These are phyloP conservation scores for Sinodicranocentrus sp. DNA, from an alignment of 2,888 invertebrate genomes.

Conservation along the genomic window DNA sequence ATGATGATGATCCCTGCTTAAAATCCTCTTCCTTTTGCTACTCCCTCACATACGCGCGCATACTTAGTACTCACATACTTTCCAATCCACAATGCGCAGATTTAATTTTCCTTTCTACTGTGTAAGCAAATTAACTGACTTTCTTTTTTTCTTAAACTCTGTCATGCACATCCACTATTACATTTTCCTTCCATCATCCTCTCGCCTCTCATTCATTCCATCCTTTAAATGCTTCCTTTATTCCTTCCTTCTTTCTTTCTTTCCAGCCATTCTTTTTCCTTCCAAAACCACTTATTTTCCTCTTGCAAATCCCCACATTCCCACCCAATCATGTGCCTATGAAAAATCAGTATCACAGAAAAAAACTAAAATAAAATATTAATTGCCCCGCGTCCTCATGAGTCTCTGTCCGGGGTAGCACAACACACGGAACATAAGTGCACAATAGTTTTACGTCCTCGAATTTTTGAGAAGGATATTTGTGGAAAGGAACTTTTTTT, in stretches of 20 bases:
- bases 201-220: slow-evolving; percentile 4
- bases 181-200: slow-evolving; percentile 33
- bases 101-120: not conserved
- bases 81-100: slow-evolving; percentile 4
- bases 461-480: no score
- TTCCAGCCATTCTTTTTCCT: not conserved
- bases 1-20: slow-evolving; percentile 34
- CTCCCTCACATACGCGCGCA: slow-evolving; percentile 10
- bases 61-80: no score
- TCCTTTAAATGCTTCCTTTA: slow-evolving; percentile 9
- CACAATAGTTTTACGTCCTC: no score
- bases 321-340: not conserved
- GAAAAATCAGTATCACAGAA: no score
- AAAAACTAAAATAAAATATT: no score
- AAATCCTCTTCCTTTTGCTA: slow-evolving; percentile 38
- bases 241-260: slow-evolving; percentile 12
- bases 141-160: not conserved
- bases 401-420: no score
- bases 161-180: not conserved
- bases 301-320: not conserved
- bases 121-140: slow-evolving; percentile 14
- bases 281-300: slow-evolving; percentile 13
- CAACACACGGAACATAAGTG: not conserved
- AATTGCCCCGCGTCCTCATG: no score
- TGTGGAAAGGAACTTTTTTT: no score